These are phyloP conservation scores for Sitta europaea DNA, from an alignment of 2,113 vertebrate genomes.

Conservation along the genomic window DNA sequence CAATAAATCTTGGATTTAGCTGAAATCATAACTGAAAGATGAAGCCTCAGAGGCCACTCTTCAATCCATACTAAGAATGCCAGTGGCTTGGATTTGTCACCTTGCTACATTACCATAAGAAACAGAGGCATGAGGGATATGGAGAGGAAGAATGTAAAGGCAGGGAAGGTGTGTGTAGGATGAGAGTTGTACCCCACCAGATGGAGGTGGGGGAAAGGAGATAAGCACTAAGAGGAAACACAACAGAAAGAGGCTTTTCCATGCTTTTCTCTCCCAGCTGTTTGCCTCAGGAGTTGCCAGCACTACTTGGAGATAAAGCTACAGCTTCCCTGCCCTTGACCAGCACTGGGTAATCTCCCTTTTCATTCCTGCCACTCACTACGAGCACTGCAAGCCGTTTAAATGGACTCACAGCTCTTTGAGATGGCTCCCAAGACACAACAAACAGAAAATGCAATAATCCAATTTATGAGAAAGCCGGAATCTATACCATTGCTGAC, in stretches of 20 bases:
- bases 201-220: fast-evolving
- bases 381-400: not conserved
- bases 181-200: not conserved
- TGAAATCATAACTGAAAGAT: not conserved
- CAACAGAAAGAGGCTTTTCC: not conserved
- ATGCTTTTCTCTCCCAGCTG: not conserved
- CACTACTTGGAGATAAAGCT: not conserved
- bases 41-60: not conserved
- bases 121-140: not conserved
- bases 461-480: not conserved
- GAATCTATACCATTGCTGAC: not conserved
- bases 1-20: not conserved
- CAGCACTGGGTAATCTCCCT: not conserved
- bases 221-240: not conserved
- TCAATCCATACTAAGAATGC: not conserved
- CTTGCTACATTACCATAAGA: not conserved
- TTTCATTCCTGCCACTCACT: not conserved
- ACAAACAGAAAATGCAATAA: not conserved
- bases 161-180: not conserved
- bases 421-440: not conserved
- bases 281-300: not conserved
- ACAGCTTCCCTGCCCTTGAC: not conserved
- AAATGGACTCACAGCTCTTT: not conserved
- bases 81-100: not conserved
- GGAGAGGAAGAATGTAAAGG: not conserved